Evolutionary conservation across 2,888 invertebrate genomes (phyloP), one percentile per base, ranked within the genome.

Genomic region (Eumacrocentrus americanus): DNA sequence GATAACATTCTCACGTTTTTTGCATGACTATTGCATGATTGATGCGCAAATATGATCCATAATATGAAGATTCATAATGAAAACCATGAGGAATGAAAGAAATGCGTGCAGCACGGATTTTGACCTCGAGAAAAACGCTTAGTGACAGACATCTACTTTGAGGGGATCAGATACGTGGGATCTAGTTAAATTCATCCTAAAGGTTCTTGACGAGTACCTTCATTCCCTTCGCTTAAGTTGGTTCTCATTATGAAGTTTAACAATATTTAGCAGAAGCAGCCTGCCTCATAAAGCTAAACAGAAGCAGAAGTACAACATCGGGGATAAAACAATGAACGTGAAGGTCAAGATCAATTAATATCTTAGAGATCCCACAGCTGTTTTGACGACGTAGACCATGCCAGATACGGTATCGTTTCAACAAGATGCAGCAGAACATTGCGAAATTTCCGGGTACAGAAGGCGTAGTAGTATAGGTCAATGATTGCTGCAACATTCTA

Each of bases 231-330:
- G 80, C 92, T 98, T 78, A 92, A 96, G 83, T 91, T 92, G 82
- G 97, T 95, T 71, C 92, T 94, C 79, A 95, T 99, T 81, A 96
- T 98, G 73, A 98, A 98, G 84, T 97, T 98, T 70, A 98, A 99
- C 80, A 98, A 97, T 82, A 98, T 99, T 85, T 98, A 98, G 98
- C 98, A 98, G 83, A 98, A 98, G 83, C 98, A 98, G 83, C 91
- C 97, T 80, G 96, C 97, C 72, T 95, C 95, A n/a, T 69, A 88
- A 98, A 78, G 95, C 95, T 77, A 94, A 95, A 83, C 94, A 96
- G 83, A 98, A n/a, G n/a, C n/a, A 98, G 86, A 98, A 98, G 86
- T 98, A 97, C 86, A 97, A 96, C 85, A 98, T 98, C 85, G 98
- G 98, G 89, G 95, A 47, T 44, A 35, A 67, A 68, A 61, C 67